A percentile compares a stretch with the other conserved stretches of the same genome.
Conservation (phyloP, 2,797 vertebrate species). For the Sandelia bainsii region DNA sequence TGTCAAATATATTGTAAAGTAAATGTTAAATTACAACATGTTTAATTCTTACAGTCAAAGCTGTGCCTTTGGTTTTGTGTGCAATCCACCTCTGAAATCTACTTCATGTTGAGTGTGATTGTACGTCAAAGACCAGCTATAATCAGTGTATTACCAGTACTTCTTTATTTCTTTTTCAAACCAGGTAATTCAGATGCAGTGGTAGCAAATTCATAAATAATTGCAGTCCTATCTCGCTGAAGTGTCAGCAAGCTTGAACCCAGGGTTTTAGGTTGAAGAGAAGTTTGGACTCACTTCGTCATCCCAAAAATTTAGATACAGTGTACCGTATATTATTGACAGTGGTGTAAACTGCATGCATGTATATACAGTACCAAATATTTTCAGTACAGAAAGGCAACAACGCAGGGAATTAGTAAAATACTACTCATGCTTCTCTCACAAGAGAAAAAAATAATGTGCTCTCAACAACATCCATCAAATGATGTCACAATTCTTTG, state of each 20-base stretch:
- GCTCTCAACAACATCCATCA: constrained; percentile 2
- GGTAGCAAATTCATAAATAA: background rate
- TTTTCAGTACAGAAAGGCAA: too few species aligned
- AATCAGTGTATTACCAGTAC: background rate
- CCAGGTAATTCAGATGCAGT: background rate
- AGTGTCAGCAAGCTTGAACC: background rate
- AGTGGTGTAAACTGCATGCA: too few species aligned
- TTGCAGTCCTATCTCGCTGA: background rate
- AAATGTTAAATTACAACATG: background rate
- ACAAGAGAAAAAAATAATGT: too few species aligned
- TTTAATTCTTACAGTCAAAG: too few species aligned
- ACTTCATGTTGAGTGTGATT: background rate
- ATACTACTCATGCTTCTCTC: background rate
- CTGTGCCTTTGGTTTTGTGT: background rate
- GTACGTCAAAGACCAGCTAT: background rate
- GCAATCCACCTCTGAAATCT: background rate
- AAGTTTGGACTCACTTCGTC: background rate
- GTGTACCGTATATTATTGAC: background rate
- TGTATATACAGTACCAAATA: background rate
- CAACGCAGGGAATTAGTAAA: background rate
- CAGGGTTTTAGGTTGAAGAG: background rate
- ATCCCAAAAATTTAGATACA: background rate
- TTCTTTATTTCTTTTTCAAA: background rate
- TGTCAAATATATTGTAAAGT: background rate
- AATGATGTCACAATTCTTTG: background rate